Percentiles rank a stretch among this genome's conserved stretches.
phyloP scores from a whole-genome alignment of 2,797 vertebrate species.

The Harpagifer antarcticus region DNA sequence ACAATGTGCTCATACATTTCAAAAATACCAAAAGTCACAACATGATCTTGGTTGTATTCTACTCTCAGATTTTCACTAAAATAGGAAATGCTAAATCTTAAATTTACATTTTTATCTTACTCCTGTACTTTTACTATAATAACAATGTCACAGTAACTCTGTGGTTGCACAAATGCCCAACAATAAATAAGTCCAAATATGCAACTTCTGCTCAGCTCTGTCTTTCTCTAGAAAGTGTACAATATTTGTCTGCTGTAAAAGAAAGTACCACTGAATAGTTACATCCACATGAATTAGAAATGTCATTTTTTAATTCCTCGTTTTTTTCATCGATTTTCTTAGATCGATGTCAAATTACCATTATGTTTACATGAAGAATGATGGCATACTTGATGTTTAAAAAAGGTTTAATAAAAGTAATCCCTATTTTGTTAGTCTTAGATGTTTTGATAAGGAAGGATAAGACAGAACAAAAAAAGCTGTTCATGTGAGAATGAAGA shows the following conservation, averaged over 20 bases:
- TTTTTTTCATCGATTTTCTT: background rate
- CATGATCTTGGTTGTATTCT: background rate
- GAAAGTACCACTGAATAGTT: background rate
- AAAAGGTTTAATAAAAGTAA: background rate
- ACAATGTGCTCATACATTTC: slow-evolving; percentile 4
- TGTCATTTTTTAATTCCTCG: background rate
- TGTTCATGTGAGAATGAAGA: slow-evolving; percentile 46
- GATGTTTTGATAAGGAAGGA: background rate
- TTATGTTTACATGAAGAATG: background rate
- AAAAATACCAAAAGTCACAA: background rate
- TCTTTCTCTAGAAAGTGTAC: slow-evolving; percentile 2
- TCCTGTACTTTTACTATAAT: slow-evolving; percentile 18
- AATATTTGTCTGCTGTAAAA: background rate
- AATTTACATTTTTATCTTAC: slow-evolving; percentile 15
- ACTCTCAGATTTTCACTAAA: background rate
- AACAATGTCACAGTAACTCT: background rate
- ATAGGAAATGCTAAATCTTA: slow-evolving; percentile 6
- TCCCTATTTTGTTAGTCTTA: background rate
- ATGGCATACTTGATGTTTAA: background rate
- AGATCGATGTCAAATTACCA: background rate
- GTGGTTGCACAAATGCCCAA: slow-evolving; percentile 2
- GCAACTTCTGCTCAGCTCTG: background rate
- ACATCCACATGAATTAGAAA: background rate
- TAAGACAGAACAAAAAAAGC: background rate
- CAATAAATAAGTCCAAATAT: slow-evolving; percentile 8